phyloP scores from a whole-genome alignment of 2,797 vertebrate species.

The Sciaenops ocellatus region DNA sequence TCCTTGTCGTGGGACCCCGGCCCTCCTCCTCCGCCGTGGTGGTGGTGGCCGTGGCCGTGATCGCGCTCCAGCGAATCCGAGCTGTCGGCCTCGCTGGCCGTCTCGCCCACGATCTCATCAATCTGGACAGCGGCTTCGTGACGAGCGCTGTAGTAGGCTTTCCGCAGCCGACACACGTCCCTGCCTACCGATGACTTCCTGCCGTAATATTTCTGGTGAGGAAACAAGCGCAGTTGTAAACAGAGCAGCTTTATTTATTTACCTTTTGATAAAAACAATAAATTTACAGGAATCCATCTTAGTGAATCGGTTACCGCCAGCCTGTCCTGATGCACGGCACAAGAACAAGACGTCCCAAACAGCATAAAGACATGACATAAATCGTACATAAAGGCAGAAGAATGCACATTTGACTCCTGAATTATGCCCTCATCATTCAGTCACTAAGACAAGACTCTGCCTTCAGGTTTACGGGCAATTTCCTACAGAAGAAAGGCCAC shows the following conservation, averaged over 20 bases:
- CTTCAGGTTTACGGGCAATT: conserved; percentile 14
- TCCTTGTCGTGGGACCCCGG: conserved; percentile 89
- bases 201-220: conserved; percentile 93
- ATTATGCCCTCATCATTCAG: conserved; percentile 28
- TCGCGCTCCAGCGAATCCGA: conserved; percentile 95
- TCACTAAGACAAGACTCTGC: conserved; percentile 5
- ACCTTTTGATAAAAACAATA: conserved; percentile 12
- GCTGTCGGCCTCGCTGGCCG: conserved; percentile 97
- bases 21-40: conserved; percentile 88
- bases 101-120: conserved; percentile 98
- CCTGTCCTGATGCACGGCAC: neutral
- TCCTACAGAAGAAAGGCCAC: conserved; percentile 30
- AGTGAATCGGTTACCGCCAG: neutral
- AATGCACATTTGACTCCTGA: conserved; percentile 26
- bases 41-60: conserved; percentile 90
- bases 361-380: conserved; percentile 5
- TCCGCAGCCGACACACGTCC: conserved; percentile 94
- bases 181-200: conserved; percentile 95
- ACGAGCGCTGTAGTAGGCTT: conserved; percentile 95
- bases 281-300: conserved; percentile 13
- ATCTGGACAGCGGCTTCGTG: conserved; percentile 96
- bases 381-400: neutral
- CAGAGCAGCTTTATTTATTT: neutral
- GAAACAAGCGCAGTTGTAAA: conserved; percentile 11
- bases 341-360: conserved; percentile 24